Conservation (phyloP, 35 echinoderm and acorn worm genomes). For the Acanthaster planci region DNA sequence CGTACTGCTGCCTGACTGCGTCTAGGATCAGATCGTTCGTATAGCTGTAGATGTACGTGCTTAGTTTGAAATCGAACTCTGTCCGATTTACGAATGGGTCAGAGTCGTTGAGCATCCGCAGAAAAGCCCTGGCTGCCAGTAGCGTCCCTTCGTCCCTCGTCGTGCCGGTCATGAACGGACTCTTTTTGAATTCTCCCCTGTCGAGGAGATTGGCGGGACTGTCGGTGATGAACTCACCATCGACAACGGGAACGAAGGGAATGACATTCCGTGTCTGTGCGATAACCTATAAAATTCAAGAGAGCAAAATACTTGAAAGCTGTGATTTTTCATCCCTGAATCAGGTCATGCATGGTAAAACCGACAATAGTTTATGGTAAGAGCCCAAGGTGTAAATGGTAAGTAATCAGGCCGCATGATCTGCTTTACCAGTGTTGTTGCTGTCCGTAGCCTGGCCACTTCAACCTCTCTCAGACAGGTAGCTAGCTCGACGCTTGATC, state of each 20-base stretch:
- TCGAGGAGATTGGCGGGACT: constrained; percentile 46
- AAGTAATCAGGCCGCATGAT: too few relatives aligned
- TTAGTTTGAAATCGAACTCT: constrained; percentile 28
- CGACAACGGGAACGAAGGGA: constrained; percentile 72
- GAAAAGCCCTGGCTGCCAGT: constrained; percentile 18
- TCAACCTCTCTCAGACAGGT: constrained; percentile 43
- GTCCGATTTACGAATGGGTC: neutral
- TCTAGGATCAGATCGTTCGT: constrained; percentile 49
- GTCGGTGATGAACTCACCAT: constrained; percentile 66
- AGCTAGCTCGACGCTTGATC: constrained; percentile 24
- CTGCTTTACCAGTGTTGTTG: neutral
- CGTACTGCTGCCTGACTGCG: constrained; percentile 65
- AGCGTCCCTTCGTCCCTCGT: constrained; percentile 27
- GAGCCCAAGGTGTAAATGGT: too few relatives aligned
- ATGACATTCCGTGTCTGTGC: constrained; percentile 34
- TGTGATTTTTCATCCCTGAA: too few relatives aligned
- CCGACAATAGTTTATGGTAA: too few relatives aligned
- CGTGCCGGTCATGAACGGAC: constrained; percentile 42
- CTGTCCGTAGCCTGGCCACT: neutral
- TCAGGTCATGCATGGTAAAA: too few relatives aligned
- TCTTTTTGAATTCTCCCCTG: constrained; percentile 68
- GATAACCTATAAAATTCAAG: constrained; percentile 18
- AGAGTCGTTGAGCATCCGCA: neutral
- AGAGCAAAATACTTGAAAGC: too few relatives aligned
- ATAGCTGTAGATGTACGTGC: constrained; percentile 35